Percentiles rank a stretch among this genome's conserved stretches.
These are phyloP conservation scores for Sebastes cheni DNA, from an alignment of 2,797 vertebrate genomes.

Conservation along the genomic window DNA sequence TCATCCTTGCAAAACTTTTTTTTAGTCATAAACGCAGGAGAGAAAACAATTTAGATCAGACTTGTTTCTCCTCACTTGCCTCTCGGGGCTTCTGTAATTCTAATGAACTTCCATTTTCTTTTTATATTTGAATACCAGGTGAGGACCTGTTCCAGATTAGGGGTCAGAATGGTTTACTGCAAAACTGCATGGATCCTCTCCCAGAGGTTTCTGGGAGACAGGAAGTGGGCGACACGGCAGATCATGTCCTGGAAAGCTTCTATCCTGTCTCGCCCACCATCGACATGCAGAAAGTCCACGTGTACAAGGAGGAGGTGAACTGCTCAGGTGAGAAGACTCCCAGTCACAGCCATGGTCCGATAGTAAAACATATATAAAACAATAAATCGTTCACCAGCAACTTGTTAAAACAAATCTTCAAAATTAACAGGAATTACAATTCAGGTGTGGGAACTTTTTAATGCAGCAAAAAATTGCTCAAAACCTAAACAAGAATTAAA, in stretches of 20 bases:
- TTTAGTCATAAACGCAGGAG: background rate
- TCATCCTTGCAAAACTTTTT: too few species aligned
- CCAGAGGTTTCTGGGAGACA: conserved; percentile 81
- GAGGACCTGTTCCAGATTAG: conserved; percentile 88
- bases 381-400: too few species aligned
- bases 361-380: too few species aligned
- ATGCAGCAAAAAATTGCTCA: too few species aligned
- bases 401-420: too few species aligned
- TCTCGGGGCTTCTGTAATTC: background rate
- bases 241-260: conserved; percentile 84
- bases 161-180: conserved; percentile 82
- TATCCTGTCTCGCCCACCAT: conserved; percentile 91
- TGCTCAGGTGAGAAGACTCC: conserved; percentile 77
- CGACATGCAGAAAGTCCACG: conserved; percentile 86
- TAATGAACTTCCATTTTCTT: background rate
- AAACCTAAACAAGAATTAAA: too few species aligned
- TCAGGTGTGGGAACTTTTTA: too few species aligned
- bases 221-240: conserved; percentile 84
- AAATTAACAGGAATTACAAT: too few species aligned
- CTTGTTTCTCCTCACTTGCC: background rate
- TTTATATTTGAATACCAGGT: conserved; percentile 73
- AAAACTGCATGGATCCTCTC: conserved; percentile 83
- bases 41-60: background rate
- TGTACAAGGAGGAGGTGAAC: conserved; percentile 81
- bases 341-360: too few species aligned